Percentiles rank a stretch among this genome's conserved stretches.
Evolutionary conservation across 2,113 vertebrate species (phyloP).

Genomic region (Aspiorhynchus laticeps): DNA sequence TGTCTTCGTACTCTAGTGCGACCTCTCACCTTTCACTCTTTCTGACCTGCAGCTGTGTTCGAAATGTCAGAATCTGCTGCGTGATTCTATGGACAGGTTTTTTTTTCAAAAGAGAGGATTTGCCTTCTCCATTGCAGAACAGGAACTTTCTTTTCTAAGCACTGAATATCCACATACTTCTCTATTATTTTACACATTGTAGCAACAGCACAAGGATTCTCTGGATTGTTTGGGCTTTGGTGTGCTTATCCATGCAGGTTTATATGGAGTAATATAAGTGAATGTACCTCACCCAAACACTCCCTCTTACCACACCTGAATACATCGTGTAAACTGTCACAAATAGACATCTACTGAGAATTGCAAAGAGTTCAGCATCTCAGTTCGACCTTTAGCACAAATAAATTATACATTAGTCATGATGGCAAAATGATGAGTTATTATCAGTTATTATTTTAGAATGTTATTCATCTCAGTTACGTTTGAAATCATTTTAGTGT

Average conservation of each 20-base stretch:
- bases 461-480: background rate
- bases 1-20: constrained; percentile 12
- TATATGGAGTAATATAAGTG: constrained; percentile 8
- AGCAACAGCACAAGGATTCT: background rate
- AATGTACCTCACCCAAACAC: constrained; percentile 37
- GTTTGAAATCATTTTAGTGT: background rate
- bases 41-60: constrained; percentile 31
- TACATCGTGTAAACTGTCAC: constrained; percentile 19
- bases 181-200: background rate
- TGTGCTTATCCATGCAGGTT: constrained; percentile 14
- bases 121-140: background rate
- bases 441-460: background rate
- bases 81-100: background rate
- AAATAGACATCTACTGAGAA: background rate
- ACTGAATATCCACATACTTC: background rate
- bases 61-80: background rate
- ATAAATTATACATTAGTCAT: background rate
- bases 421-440: background rate
- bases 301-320: constrained; percentile 48
- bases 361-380: background rate
- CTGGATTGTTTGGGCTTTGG: constrained; percentile 9
- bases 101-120: background rate
- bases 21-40: constrained; percentile 30
- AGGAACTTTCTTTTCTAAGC: background rate
- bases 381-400: background rate